Evolutionary conservation across 2,888 invertebrate genomes (phyloP).

Genomic region (Ophraella communa): DNA sequence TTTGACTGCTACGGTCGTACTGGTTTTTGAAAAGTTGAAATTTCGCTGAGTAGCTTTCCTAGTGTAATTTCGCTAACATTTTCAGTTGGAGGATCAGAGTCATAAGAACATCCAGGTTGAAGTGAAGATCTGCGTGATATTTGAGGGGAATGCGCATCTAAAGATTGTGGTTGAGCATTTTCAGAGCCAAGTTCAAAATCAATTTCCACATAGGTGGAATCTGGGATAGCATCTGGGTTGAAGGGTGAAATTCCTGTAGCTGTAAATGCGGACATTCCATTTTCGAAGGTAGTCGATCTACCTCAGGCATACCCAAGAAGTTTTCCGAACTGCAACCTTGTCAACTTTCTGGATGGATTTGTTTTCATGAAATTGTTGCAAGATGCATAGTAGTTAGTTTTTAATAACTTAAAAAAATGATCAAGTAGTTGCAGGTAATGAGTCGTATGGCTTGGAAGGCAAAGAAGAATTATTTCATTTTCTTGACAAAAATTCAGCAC

Average conservation of each 20-base stretch:
- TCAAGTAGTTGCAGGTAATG: slow-evolving; percentile 48
- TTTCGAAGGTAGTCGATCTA: slow-evolving; percentile 37
- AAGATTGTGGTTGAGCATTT: too few relatives aligned
- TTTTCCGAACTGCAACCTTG: too few relatives aligned
- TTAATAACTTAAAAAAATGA: slow-evolving; percentile 46
- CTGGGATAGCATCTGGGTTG: slow-evolving; percentile 39
- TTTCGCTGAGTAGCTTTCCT: background rate
- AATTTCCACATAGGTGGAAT: too few relatives aligned
- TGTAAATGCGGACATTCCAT: slow-evolving; percentile 38
- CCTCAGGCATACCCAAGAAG: slow-evolving; percentile 33
- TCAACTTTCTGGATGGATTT: slow-evolving; percentile 35
- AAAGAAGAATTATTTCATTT: slow-evolving; percentile 41
- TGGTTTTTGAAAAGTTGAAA: slow-evolving; percentile 11
- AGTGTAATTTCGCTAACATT: background rate
- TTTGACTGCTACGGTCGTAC: background rate
- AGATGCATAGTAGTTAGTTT: slow-evolving; percentile 32
- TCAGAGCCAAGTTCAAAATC: too few relatives aligned
- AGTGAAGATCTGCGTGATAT: too few relatives aligned
- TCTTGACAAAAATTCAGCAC: slow-evolving; percentile 34
- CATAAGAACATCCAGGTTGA: slow-evolving; percentile 2
- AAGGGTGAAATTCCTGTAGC: slow-evolving; percentile 39
- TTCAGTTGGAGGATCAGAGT: too few relatives aligned
- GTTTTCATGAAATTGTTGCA: slow-evolving; percentile 15
- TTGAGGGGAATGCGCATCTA: too few relatives aligned
- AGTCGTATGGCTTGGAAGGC: slow-evolving; percentile 47